Percentiles rank a stretch among this genome's conserved stretches.
Conservation (phyloP, 64 coral and sea anemone species). For the Anthopleura sola region DNA sequence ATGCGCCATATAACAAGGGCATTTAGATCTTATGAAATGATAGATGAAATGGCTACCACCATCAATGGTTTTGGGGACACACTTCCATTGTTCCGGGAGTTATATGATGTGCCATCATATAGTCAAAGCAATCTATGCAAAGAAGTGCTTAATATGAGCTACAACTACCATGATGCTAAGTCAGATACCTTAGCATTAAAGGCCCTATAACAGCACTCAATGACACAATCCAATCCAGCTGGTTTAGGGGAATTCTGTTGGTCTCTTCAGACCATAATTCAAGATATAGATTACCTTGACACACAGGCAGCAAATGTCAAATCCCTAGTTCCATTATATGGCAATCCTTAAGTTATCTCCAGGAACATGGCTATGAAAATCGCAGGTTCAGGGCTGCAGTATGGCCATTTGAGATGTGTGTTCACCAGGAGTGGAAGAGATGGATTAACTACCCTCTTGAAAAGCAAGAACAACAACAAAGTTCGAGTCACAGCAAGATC, state of each 20-base stretch:
- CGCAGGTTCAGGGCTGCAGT: conserved; percentile 15
- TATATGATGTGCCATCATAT: not conserved
- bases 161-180: conserved; percentile 1
- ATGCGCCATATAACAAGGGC: conserved; percentile 1
- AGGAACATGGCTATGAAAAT: conserved; percentile 19
- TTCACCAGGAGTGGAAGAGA: conserved; percentile 3
- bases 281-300: conserved; percentile 10
- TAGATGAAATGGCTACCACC: not conserved
- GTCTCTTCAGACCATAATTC: not conserved
- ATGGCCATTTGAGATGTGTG: conserved; percentile 1
- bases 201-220: not conserved
- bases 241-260: not conserved
- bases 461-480: not conserved
- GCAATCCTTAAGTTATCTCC: conserved; percentile 10
- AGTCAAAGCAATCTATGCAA: not conserved
- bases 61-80: not conserved
- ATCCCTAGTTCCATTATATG: not conserved
- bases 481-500: not conserved
- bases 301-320: not conserved
- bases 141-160: not conserved
- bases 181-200: not conserved
- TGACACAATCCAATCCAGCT: not conserved
- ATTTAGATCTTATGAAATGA: not conserved
- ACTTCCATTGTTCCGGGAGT: not conserved
- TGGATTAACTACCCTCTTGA: conserved; percentile 11